These are phyloP conservation scores for Glomeris maerens DNA, from an alignment of 1,140 invertebrate species.

Conservation along the genomic window DNA sequence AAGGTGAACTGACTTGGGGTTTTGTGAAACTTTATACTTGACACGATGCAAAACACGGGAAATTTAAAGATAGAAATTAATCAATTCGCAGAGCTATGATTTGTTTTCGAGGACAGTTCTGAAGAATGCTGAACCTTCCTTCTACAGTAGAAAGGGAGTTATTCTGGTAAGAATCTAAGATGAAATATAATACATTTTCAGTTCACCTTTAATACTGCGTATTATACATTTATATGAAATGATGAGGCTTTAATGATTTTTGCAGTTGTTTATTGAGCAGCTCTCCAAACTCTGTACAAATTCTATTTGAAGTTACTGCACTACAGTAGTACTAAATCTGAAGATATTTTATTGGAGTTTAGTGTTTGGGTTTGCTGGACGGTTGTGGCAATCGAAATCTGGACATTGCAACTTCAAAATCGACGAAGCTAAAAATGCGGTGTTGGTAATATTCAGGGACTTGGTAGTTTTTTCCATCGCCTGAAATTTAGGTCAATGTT, in stretches of 20 bases:
- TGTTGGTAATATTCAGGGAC: constrained; percentile 77
- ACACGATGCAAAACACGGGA: too few relatives aligned
- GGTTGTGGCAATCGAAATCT: constrained; percentile 49
- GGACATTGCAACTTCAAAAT: constrained; percentile 69
- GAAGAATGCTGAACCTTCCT: too few relatives aligned
- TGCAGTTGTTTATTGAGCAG: not conserved
- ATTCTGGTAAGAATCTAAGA: too few relatives aligned
- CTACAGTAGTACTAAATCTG: not conserved
- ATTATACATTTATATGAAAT: not conserved
- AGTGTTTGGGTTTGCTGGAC: constrained; percentile 9
- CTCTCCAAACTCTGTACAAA: not conserved
- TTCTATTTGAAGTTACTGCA: not conserved
- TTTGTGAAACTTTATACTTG: too few relatives aligned
- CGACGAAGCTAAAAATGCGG: constrained; percentile 56
- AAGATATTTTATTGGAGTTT: not conserved
- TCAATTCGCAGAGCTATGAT: too few relatives aligned
- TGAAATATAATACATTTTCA: too few relatives aligned
- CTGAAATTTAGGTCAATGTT: too few relatives aligned
- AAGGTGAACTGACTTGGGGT: too few relatives aligned
- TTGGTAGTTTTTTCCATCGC: constrained; percentile 44
- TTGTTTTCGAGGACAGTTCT: too few relatives aligned
- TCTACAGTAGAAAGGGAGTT: too few relatives aligned
- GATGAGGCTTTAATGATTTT: not conserved
- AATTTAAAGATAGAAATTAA: too few relatives aligned
- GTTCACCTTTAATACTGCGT: not conserved